Evolutionary conservation across 1,140 invertebrate species (phyloP).

Genomic region (Littorina saxatilis): DNA sequence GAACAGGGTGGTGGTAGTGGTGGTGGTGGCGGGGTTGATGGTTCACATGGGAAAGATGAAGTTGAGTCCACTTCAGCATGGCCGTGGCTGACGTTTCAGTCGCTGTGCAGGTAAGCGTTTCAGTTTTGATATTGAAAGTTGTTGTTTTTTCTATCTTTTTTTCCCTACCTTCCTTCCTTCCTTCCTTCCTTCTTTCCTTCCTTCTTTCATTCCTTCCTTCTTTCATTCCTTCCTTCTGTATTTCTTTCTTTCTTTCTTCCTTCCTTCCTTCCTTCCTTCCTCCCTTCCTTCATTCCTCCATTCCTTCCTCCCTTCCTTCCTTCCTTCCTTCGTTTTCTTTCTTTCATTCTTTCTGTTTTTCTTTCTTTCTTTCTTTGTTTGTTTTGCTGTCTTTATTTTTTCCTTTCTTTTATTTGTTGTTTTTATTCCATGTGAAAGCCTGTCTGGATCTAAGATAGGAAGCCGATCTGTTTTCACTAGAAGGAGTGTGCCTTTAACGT

Average conservation of each 20-base stretch:
- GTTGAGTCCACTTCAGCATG: not conserved
- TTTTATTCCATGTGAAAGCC: too few species aligned
- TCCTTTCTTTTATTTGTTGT: not conserved
- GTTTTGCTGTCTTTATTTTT: not conserved
- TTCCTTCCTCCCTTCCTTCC: not conserved
- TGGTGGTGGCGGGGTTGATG: not conserved
- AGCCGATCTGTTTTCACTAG: too few species aligned
- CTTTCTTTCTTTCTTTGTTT: not conserved
- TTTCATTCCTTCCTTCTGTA: not conserved
- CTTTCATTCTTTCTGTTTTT: not conserved
- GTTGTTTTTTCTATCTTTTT: not conserved
- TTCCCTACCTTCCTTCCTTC: not conserved
- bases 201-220: not conserved
- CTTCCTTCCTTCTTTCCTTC: too few species aligned
- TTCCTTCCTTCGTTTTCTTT: not conserved
- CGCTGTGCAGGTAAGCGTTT: conserved; percentile 14
- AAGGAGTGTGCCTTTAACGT: too few species aligned
- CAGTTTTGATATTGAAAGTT: not conserved
- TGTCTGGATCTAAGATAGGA: too few species aligned
- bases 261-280: not conserved
- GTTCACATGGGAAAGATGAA: too few species aligned
- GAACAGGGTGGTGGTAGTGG: not conserved
- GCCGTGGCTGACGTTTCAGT: conserved; percentile 33
- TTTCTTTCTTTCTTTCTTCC: not conserved
- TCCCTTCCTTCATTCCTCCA: not conserved